A percentile compares a stretch with the other conserved stretches of the same genome.
phyloP scores from a whole-genome alignment of 1,140 invertebrate genomes.

The Calycopis cecrops region DNA sequence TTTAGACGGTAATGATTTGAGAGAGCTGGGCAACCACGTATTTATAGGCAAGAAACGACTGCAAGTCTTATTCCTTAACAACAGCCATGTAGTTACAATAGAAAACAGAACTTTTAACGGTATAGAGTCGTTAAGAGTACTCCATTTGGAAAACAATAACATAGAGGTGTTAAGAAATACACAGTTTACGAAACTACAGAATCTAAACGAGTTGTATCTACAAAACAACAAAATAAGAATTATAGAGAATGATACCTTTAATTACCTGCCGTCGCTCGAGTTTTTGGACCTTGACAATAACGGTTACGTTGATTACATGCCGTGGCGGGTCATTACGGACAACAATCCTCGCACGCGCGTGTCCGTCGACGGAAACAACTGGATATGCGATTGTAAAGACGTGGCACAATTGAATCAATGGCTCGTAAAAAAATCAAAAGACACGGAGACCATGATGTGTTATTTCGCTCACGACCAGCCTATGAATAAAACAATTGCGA shows the following conservation, averaged over 20 bases:
- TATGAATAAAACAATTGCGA: slow-evolving; percentile 69
- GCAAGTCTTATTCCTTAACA: slow-evolving; percentile 87
- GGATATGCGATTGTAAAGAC: slow-evolving; percentile 83
- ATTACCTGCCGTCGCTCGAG: slow-evolving; percentile 82
- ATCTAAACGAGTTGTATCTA: slow-evolving; percentile 86
- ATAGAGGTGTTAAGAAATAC: slow-evolving; percentile 85
- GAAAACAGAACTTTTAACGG: slow-evolving; percentile 91
- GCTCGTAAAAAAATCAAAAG: slow-evolving; percentile 73
- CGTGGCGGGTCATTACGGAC: slow-evolving; percentile 80
- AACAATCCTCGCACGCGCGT: slow-evolving; percentile 76
- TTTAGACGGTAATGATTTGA: slow-evolving; percentile 90
- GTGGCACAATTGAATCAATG: slow-evolving; percentile 79
- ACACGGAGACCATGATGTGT: slow-evolving; percentile 68
- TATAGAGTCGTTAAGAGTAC: slow-evolving; percentile 81
- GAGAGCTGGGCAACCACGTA: slow-evolving; percentile 87
- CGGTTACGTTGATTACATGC: slow-evolving; percentile 84
- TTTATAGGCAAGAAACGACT: slow-evolving; percentile 92
- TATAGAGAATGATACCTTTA: slow-evolving; percentile 87
- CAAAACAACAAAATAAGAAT: slow-evolving; percentile 85
- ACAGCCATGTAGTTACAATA: slow-evolving; percentile 85
- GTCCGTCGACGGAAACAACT: slow-evolving; percentile 81
- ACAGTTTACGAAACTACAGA: slow-evolving; percentile 83
- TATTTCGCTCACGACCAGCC: slow-evolving; percentile 62
- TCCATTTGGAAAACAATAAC: slow-evolving; percentile 89
- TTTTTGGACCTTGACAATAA: slow-evolving; percentile 88